phyloP scores from a whole-genome alignment of 1,140 invertebrate genomes.

The Condylostylus longicornis region DNA sequence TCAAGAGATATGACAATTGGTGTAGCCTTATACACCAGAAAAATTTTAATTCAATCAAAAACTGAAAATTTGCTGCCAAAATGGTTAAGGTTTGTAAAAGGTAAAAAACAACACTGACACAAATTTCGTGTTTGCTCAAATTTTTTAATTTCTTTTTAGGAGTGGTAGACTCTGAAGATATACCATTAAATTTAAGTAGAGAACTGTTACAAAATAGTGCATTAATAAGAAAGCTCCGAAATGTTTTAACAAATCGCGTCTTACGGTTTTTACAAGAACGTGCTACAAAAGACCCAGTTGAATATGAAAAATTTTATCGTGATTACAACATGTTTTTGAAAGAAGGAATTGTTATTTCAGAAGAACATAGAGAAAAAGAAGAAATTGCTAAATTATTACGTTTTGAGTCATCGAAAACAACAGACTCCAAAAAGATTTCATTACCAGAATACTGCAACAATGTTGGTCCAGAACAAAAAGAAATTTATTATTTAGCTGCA shows the following conservation, averaged over 20 bases:
- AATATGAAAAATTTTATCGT: slow-evolving; percentile 75
- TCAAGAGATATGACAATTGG: slow-evolving; percentile 65
- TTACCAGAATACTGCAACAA: slow-evolving; percentile 71
- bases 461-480: slow-evolving; percentile 62
- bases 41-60: slow-evolving; percentile 78
- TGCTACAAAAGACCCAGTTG: slow-evolving; percentile 65
- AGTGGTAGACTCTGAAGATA: slow-evolving; percentile 95
- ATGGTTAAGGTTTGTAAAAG: slow-evolving; percentile 88
- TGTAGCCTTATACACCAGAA: slow-evolving; percentile 78
- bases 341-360: slow-evolving; percentile 80
- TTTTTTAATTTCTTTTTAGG: slow-evolving; percentile 32
- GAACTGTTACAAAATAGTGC: slow-evolving; percentile 89
- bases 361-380: slow-evolving; percentile 73
- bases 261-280: slow-evolving; percentile 76
- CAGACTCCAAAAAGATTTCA: slow-evolving; percentile 59
- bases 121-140: slow-evolving; percentile 4
- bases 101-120: too few relatives aligned
- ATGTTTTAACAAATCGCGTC: slow-evolving; percentile 69
- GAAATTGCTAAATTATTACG: slow-evolving; percentile 78
- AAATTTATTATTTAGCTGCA: slow-evolving; percentile 86
- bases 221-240: slow-evolving; percentile 76
- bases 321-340: slow-evolving; percentile 90
- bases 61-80: slow-evolving; percentile 84
- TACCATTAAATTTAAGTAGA: slow-evolving; percentile 90
- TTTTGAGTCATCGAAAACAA: slow-evolving; percentile 77